phyloP scores from a whole-genome alignment of 2,113 vertebrate species.

The Litocranius walleri region DNA sequence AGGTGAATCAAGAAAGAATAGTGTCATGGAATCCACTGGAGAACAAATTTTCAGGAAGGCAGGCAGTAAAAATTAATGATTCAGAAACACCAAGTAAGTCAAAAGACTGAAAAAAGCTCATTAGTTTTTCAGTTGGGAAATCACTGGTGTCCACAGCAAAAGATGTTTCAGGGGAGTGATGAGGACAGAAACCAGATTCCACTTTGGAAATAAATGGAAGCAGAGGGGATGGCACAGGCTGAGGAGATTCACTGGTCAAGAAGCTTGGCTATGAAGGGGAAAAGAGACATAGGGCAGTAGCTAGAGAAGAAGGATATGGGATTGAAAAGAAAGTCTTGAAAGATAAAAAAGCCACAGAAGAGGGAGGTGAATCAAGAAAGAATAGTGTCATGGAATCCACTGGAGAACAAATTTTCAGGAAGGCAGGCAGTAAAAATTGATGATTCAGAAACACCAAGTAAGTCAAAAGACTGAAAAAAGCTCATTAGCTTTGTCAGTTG shows the following conservation, averaged over 20 bases:
- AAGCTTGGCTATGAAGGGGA: not conserved
- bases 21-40: not conserved
- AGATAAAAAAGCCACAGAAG: not conserved
- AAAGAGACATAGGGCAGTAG: not conserved
- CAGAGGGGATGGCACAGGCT: not conserved
- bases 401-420: conserved; percentile 32
- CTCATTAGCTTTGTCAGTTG: not conserved
- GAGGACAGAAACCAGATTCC: conserved; percentile 20
- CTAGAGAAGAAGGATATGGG: not conserved
- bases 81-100: not conserved
- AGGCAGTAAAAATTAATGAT: conserved; percentile 4
- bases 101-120: not conserved
- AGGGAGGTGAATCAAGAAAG: not conserved
- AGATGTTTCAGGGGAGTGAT: not conserved
- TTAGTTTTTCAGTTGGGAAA: not conserved
- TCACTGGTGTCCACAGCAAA: not conserved
- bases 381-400: not conserved
- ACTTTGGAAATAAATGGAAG: not conserved
- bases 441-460: not conserved
- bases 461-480: not conserved
- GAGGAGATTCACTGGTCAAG: not conserved
- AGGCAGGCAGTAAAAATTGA: conserved; percentile 7
- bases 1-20: not conserved
- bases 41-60: conserved; percentile 32
- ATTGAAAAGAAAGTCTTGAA: not conserved